Evolutionary conservation across 2,888 invertebrate species (phyloP).

Genomic region (Rhagium mordax): DNA sequence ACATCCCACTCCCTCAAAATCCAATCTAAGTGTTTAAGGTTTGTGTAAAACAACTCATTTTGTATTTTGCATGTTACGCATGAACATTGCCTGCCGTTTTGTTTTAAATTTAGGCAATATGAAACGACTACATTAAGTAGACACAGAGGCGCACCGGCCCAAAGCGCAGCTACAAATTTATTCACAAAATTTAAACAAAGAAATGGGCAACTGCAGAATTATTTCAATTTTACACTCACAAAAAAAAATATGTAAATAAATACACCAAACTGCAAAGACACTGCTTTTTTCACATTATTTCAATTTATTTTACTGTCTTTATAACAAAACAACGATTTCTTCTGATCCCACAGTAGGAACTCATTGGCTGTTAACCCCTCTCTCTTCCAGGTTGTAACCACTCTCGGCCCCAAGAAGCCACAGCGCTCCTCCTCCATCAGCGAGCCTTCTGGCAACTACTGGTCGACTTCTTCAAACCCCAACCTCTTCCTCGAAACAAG

Average conservation of each 20-base stretch:
- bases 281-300: no score
- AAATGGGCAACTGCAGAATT: no score
- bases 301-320: no score
- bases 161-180: no score
- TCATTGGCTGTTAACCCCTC: background rate
- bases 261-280: no score
- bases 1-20: background rate
- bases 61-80: slow-evolving; percentile 9
- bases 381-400: slow-evolving; percentile 79
- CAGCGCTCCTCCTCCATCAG: slow-evolving; percentile 73
- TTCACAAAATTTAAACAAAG: no score
- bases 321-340: no score
- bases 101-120: background rate
- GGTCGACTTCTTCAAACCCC: slow-evolving; percentile 66
- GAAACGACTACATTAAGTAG: no score
- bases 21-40: background rate
- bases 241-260: no score
- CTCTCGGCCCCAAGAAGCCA: slow-evolving; percentile 86
- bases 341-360: background rate
- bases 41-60: background rate
- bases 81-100: background rate
- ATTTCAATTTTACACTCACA: no score
- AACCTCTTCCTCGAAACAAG: slow-evolving; percentile 82
- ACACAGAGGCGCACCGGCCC: no score
- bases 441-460: slow-evolving; percentile 53